Evolutionary conservation across 2,797 vertebrate species (phyloP), one percentile per base, ranked within the genome.

Genomic region (Peromyscus nudipes): DNA sequence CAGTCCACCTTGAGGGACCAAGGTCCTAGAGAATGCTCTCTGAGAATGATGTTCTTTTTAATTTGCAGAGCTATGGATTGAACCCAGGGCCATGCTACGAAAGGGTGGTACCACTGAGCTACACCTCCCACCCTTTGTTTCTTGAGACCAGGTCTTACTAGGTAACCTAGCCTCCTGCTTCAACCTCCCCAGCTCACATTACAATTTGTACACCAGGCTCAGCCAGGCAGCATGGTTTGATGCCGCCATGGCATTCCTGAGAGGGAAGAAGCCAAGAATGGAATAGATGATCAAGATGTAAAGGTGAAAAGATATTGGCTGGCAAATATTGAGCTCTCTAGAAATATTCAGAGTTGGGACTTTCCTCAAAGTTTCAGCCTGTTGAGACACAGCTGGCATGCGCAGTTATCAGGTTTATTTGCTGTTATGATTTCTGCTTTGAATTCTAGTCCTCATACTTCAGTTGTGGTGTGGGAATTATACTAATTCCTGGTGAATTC

Each of bases 311-410:
- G 34, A 55, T 11, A 8, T 4, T 49, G 46, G 11, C n/a, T 31
- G n/a, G 12, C 12, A n/a, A 57, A n/a, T 37, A 34, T 46, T 12
- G 1, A 0, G 40, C n/a, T 55, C 60, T n/a, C 79, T 75, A 57
- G 27, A 77, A 80, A 64, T 14, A 25, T 21, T 69, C 49, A 25
- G 12, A 46, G 8, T n/a, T 19, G 14, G 69, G 67, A 23, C 6
- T 69, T 29, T 46, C 76, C 5, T 46, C 52, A 75, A 49, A 79
- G 60, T 11, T 37, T 29, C 13, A 6, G 5, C 52, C 64, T 69
- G 4, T 62, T 6, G 0, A n/a, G 57, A 67, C 31, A n/a, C 19
- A 4, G n/a, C 13, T 0, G 1, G 34, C 0, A 0, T 27, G 31
- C 4, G 6, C 3, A 0, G 60, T 34, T 55, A 43, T 64, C 25